Conservation (phyloP, 1,140 invertebrate species). For the Diploscapter pachys region DNA sequence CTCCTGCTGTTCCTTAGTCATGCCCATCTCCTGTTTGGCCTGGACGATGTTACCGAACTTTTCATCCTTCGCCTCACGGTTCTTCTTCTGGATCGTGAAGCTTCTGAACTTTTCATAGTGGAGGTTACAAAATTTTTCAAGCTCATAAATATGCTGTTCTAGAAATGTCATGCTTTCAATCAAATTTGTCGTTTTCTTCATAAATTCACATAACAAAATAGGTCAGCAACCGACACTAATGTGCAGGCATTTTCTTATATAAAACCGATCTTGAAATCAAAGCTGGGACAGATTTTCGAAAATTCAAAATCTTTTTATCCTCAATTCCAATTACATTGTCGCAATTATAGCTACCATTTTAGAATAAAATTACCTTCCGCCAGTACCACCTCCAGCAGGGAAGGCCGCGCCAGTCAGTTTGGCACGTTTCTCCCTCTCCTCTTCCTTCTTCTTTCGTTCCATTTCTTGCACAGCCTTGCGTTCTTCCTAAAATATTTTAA, state of each 20-base stretch:
- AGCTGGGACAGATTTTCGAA: background rate
- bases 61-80: constrained; percentile 43
- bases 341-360: background rate
- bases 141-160: too few species aligned
- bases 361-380: constrained; percentile 58
- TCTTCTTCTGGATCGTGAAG: constrained; percentile 52
- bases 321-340: background rate
- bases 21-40: constrained; percentile 87
- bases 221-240: too few species aligned
- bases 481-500: constrained; percentile 35
- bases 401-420: constrained; percentile 35
- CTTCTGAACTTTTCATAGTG: constrained; percentile 36
- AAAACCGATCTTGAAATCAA: too few species aligned
- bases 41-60: constrained; percentile 76
- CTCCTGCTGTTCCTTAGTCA: constrained; percentile 97
- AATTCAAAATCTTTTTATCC: background rate
- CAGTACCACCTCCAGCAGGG: constrained; percentile 62
- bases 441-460: constrained; percentile 45
- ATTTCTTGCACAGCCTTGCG: constrained; percentile 39
- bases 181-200: too few species aligned
- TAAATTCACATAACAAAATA: too few species aligned
- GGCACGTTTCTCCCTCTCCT: constrained; percentile 52
- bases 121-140: background rate
- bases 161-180: too few species aligned
- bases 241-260: too few species aligned